Conservation (phyloP, 2,888 invertebrate species). For the Idaea dimidiata region DNA sequence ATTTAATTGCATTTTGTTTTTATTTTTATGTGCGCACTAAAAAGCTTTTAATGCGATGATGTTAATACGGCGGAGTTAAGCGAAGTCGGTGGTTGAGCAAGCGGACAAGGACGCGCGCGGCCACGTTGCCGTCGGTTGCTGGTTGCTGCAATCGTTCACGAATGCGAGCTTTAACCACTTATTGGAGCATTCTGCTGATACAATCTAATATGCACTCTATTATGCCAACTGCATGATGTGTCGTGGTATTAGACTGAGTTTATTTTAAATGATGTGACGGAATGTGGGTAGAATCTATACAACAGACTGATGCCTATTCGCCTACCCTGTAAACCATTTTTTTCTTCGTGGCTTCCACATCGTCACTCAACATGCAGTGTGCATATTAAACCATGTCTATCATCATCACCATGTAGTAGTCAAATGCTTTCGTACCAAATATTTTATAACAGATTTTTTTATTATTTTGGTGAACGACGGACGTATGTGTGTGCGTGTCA, state of each 20-base stretch:
- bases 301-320: no score
- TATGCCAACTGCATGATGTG: constrained; percentile 11
- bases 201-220: constrained; percentile 8
- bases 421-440: no score
- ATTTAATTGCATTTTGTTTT: constrained; percentile 65
- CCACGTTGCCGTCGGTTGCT: constrained; percentile 35
- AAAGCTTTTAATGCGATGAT: constrained; percentile 70
- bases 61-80: constrained; percentile 49
- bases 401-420: no score
- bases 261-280: background rate
- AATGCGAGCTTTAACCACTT: constrained; percentile 27
- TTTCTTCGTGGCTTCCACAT: no score
- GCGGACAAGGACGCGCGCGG: constrained; percentile 63
- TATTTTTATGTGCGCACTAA: constrained; percentile 49
- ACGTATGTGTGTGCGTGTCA: no score
- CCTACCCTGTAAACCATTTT: no score
- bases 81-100: constrained; percentile 66
- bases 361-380: no score
- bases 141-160: constrained; percentile 43
- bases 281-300: background rate
- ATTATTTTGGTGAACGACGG: no score
- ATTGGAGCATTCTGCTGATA: constrained; percentile 3
- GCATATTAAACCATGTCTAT: no score
- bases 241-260: constrained; percentile 9
- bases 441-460: no score